phyloP scores from a whole-genome alignment of 2,797 vertebrate genomes.

The Leptodactylus fallax region DNA sequence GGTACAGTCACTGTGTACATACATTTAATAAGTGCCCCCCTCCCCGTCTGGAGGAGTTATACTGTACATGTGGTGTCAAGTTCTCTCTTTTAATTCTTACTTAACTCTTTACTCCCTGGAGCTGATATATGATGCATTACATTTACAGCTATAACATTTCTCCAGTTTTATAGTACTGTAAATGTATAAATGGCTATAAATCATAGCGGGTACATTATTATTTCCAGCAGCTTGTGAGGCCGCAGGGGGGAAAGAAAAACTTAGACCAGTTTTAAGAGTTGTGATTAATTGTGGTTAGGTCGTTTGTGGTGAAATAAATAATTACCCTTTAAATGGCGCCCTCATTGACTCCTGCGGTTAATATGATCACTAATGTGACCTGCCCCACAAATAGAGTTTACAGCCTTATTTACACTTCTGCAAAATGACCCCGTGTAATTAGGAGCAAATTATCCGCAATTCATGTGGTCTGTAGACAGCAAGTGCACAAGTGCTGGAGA shows the following conservation, averaged over 20 bases:
- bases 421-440: conserved; percentile 4
- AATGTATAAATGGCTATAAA: conserved; percentile 3
- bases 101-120: neutral
- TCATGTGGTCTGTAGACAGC: conserved; percentile 21
- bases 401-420: conserved; percentile 31
- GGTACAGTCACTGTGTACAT: neutral
- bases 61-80: neutral
- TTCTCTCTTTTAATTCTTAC: conserved; percentile 9
- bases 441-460: conserved; percentile 4
- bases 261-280: neutral
- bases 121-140: neutral
- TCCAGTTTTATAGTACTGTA: neutral
- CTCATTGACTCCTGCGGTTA: conserved; percentile 37
- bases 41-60: neutral
- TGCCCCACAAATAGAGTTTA: conserved; percentile 25
- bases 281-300: conserved; percentile 39
- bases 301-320: conserved; percentile 45
- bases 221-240: neutral
- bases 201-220: neutral
- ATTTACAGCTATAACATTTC: neutral
- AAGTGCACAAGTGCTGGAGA: neutral
- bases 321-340: conserved; percentile 38
- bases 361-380: conserved; percentile 42
- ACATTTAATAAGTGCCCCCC: neutral
- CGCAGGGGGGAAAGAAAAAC: neutral